Evolutionary conservation across 2,797 vertebrate species (phyloP), one percentile per base, ranked within the genome.

Genomic region (Micromesistius poutassou): DNA sequence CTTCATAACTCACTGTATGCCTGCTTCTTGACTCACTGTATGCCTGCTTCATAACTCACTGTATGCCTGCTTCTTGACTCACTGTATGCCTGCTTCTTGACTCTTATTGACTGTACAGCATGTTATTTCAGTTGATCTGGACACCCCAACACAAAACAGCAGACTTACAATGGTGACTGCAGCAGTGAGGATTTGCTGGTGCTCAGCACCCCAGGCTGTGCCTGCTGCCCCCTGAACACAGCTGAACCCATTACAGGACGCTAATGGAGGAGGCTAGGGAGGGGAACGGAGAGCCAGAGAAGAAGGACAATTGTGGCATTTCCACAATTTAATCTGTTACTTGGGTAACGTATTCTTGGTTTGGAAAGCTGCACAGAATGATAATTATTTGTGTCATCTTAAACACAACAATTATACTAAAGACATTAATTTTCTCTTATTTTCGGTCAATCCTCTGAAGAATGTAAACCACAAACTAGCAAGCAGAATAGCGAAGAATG

Each of bases 101-200:
- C 42, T 62, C 75, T n/a, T n/a, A n/a, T n/a, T n/a, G n/a, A n/a
- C 46, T 36, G 62, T 74, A 72, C 46, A 19, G 25, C 71, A 16
- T 50, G 30, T 40, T 55, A 46, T 6, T 71, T 66, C 19, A 28
- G 62, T 13, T 22, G 72, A 80, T 83, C 83, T 85, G 80, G 71
- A 76, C 80, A 50, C 31, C 55, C 73, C 10, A 28, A 78, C 46
- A 83, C 62, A 75, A 9, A 68, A 74, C 40, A 71, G 82, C 83
- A 86, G 82, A 78, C 81, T 79, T 14, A 81, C 78, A 85, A 74
- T 74, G 82, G 40, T 81, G 84, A 80, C 86, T 86, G 84, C 79
- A 82, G 76, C 85, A 25, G 35, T 6, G 10, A 19, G 22, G 71
- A 68, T 72, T 40, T 33, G 38, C 30, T 33, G 55, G 40, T 46